A percentile compares a stretch with the other conserved stretches of the same genome.
phyloP scores from a whole-genome alignment of 2,888 invertebrate species.

The Pristionchus japonicus region DNA sequence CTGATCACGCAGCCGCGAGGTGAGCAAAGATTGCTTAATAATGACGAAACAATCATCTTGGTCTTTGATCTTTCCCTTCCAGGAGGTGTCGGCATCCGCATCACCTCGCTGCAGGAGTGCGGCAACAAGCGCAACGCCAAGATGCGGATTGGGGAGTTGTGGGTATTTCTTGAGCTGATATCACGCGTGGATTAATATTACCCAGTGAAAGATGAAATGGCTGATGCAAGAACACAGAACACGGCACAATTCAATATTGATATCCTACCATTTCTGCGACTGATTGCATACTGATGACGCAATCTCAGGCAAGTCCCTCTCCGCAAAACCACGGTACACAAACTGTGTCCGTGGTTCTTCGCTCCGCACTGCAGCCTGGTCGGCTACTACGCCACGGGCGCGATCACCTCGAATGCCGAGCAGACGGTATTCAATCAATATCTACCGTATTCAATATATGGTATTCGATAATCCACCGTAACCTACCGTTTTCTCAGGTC shows the following conservation, averaged over 20 bases:
- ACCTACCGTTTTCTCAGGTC: neutral
- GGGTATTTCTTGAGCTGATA: neutral
- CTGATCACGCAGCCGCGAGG: neutral
- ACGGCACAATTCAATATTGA: neutral
- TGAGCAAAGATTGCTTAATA: neutral
- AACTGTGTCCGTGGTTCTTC: conserved; percentile 44
- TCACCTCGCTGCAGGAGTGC: conserved; percentile 43
- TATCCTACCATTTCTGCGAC: no score
- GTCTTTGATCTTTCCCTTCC: neutral
- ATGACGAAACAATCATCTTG: no score
- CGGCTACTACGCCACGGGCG: conserved; percentile 37
- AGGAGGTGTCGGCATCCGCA: conserved; percentile 18
- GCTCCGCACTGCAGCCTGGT: conserved; percentile 36
- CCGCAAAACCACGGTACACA: conserved; percentile 19
- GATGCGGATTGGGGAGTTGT: conserved; percentile 31
- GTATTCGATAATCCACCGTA: no score
- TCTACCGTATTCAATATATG: neutral
- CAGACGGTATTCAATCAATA: neutral
- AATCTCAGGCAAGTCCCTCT: neutral
- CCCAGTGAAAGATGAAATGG: no score
- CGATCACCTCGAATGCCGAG: neutral
- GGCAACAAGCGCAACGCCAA: conserved; percentile 24
- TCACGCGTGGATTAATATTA: neutral
- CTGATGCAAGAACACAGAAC: no score
- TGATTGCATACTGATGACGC: neutral